phyloP scores from a whole-genome alignment of 2,888 invertebrate species.

The Sphaerophoria rueppellii region DNA sequence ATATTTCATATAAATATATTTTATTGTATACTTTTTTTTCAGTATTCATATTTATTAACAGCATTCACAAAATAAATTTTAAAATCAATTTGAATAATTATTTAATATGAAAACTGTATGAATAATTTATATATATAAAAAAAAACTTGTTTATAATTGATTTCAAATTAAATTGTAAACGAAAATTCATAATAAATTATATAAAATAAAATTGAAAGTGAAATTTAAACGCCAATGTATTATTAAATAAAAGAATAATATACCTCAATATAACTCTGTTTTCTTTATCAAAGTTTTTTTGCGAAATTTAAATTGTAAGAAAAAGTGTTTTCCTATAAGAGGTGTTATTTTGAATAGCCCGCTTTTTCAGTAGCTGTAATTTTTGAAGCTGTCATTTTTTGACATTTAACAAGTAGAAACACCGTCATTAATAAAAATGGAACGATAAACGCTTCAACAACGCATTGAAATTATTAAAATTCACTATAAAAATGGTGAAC shows the following conservation, averaged over 20 bases:
- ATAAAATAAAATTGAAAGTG: constrained; percentile 32
- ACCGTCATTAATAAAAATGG: too few relatives aligned
- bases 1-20: constrained; percentile 24
- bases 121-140: constrained; percentile 1
- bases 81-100: constrained; percentile 16
- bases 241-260: constrained; percentile 62
- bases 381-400: too few relatives aligned
- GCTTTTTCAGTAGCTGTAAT: too few relatives aligned
- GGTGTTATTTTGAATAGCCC: too few relatives aligned
- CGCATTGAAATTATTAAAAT: too few relatives aligned
- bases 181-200: constrained; percentile 39
- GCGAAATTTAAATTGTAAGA: too few relatives aligned
- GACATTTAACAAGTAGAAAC: too few relatives aligned
- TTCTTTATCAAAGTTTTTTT: constrained; percentile 1
- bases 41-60: constrained; percentile 67
- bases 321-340: too few relatives aligned
- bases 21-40: constrained; percentile 53
- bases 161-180: constrained; percentile 66
- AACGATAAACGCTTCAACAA: too few relatives aligned
- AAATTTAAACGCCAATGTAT: constrained; percentile 72
- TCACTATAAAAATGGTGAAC: too few relatives aligned
- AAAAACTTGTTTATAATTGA: constrained; percentile 60
- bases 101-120: neutral
- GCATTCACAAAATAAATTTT: constrained; percentile 61
- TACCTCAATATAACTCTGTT: constrained; percentile 64